Conservation (phyloP, 2,888 invertebrate genomes). For the Tachina lurida region DNA sequence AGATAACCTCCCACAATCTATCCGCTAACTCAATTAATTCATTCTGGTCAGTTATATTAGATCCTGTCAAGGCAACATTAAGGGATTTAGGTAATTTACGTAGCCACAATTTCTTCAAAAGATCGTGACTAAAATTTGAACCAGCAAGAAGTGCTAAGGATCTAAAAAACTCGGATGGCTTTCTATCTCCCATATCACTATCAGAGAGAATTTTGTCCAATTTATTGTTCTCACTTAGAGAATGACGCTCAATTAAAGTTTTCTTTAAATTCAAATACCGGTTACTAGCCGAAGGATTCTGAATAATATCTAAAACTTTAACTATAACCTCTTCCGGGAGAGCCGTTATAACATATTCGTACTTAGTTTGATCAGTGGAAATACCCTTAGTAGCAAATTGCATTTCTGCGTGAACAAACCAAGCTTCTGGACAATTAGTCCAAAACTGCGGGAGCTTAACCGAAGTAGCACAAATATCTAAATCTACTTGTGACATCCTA, state of each 20-base stretch:
- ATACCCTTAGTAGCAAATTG: constrained; percentile 12
- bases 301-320: not conserved
- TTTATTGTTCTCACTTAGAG: no score
- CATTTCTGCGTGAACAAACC: not conserved
- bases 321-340: constrained; percentile 1
- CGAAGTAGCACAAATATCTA: constrained; percentile 14
- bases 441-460: constrained; percentile 1
- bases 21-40: no score
- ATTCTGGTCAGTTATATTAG: no score
- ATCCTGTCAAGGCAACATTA: no score
- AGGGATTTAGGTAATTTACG: no score
- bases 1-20: no score
- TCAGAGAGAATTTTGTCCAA: no score
- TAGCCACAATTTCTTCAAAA: no score
- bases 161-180: no score
- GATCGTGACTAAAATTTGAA: no score
- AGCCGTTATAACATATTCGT: constrained; percentile 9
- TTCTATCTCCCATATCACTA: no score
- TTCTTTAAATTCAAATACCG: not conserved
- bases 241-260: not conserved
- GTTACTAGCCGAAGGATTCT: not conserved
- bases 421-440: not conserved
- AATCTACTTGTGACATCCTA: not conserved
- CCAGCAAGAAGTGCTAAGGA: no score
- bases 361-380: constrained; percentile 3